Evolutionary conservation across 2,888 invertebrate species (phyloP).

Genomic region (Tenthredo distinguenda): DNA sequence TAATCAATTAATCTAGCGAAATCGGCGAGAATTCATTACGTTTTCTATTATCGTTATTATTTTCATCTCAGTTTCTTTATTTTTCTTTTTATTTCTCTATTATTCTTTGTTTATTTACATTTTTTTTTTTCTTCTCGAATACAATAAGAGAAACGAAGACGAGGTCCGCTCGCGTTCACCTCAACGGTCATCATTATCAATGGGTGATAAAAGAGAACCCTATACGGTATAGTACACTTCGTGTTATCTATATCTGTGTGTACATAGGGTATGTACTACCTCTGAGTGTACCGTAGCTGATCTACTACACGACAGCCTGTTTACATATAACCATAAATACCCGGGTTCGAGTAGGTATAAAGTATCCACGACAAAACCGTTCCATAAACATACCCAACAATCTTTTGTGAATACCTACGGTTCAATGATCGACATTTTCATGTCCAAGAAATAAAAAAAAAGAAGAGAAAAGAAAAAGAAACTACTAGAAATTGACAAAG

Average conservation of each 20-base stretch:
- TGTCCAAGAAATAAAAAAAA: background rate
- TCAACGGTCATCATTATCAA: background rate
- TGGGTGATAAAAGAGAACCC: conserved; percentile 12
- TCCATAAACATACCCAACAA: background rate
- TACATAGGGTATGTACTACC: background rate
- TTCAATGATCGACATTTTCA: background rate
- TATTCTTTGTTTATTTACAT: background rate
- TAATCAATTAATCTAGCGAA: background rate
- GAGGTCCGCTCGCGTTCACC: background rate
- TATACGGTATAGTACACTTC: background rate
- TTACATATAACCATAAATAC: background rate
- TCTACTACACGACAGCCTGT: conserved; percentile 5
- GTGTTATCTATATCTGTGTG: background rate
- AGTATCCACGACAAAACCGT: background rate
- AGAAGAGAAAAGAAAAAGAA: background rate
- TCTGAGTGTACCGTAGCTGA: background rate
- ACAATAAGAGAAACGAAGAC: background rate
- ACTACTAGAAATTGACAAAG: background rate
- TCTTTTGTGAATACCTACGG: background rate
- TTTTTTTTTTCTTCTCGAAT: background rate
- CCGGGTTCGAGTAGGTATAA: background rate
- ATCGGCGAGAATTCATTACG: background rate
- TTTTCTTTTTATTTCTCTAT: background rate
- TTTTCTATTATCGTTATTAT: background rate
- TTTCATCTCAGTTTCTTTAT: background rate